Conservation (phyloP, 1,140 invertebrate genomes). For the Drosophila tsacasi region DNA sequence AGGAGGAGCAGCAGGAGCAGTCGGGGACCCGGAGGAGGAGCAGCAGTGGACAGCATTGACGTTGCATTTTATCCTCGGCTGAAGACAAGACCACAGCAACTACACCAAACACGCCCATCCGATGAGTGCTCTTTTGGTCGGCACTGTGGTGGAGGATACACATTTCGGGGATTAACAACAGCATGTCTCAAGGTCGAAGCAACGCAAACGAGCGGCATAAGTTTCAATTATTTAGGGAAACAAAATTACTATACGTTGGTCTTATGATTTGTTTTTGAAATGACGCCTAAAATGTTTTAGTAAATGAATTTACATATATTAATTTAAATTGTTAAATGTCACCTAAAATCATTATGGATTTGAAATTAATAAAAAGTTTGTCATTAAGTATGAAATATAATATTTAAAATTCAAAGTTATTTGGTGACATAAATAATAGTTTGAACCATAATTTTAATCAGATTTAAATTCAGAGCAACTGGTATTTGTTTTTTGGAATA, state of each 20-base stretch:
- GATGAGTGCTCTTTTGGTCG: slow-evolving; percentile 30
- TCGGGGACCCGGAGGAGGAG: slow-evolving; percentile 1
- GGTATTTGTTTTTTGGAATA: no score
- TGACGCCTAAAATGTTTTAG: background rate
- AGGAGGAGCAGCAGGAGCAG: background rate
- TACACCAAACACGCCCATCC: slow-evolving; percentile 52
- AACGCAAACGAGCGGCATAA: background rate
- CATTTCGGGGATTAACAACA: background rate
- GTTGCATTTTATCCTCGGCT: slow-evolving; percentile 57
- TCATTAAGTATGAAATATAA: no score
- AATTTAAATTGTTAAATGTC: background rate
- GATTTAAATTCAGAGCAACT: no score
- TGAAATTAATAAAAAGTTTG: no score
- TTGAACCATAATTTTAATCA: no score
- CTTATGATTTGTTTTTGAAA: background rate
- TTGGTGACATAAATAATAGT: no score
- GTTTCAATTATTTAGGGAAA: background rate
- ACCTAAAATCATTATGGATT: background rate
- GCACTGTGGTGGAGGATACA: slow-evolving; percentile 31
- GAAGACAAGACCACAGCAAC: slow-evolving; percentile 52
- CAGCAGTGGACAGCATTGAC: slow-evolving; percentile 49
- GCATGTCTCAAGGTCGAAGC: slow-evolving; percentile 1
- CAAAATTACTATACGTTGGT: background rate
- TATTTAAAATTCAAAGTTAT: no score
- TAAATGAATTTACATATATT: background rate